Evolutionary conservation across 2,888 invertebrate genomes (phyloP), one percentile per base, ranked within the genome.

Genomic region (Cremastinae sp.): DNA sequence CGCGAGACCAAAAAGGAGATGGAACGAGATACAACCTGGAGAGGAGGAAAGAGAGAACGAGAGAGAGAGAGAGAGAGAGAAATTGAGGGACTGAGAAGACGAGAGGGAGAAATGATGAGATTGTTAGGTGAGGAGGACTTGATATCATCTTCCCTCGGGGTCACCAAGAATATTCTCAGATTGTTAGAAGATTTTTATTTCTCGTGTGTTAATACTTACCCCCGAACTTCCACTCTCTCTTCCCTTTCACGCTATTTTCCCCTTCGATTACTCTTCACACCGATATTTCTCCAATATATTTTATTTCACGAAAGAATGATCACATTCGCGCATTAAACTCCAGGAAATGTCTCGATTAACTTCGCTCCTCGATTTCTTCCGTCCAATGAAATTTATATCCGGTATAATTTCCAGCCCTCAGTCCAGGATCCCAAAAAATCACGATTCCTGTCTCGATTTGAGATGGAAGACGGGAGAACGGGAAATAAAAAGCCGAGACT

Each of bases 121-220:
- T 41, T 74, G 72, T 35, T 22, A 53, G 71, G 41, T 66, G 70
- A 56, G 51, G 28, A 74, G 28, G 64, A 66, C 69, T 71, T 65
- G 75, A 79, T 77, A 77, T 70, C 62, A 66, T 66, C 62, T 58
- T 69, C 64, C 69, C 74, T 59, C 65, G 62, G 45, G 65, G 69
- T 69, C 75, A 62, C 53, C 47, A 55, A 47, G 55, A 78, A 79
- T 78, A 75, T 79, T 83, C 83, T 78, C 79, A 81, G 83, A 84
- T 86, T 83, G 85, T 86, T 84, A 83, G 84, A 82, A 83, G 85
- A 86, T 84, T 86, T n/a, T 84, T 80, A 82, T 84, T 78, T 74
- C 68, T 74, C 64, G 55, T 28, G 55, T 73, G 61, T 73, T 72
- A 69, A 65, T 64, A 28, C 16, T 4, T 55, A 10, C 41, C 20